Conservation (phyloP, 2,888 invertebrate species). For the Nudaria mundana region DNA sequence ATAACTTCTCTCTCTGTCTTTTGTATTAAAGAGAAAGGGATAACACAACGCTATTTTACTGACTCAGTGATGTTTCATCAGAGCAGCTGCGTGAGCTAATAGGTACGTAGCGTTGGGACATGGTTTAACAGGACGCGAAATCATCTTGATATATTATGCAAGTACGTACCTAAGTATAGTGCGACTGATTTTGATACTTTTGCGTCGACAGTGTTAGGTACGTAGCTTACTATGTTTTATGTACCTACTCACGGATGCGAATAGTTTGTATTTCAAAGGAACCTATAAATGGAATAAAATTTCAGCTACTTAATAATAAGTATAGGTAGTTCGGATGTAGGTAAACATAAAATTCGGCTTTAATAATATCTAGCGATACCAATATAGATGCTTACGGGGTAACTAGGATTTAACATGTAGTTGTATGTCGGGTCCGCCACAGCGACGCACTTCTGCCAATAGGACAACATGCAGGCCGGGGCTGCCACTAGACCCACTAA, state of each 20-base stretch:
- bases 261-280: too few relatives aligned
- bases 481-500: slow-evolving; percentile 94
- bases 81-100: not conserved
- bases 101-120: not conserved
- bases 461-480: slow-evolving; percentile 91
- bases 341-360: too few relatives aligned
- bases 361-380: not conserved
- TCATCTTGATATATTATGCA: too few relatives aligned
- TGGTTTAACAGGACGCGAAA: not conserved
- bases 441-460: slow-evolving; percentile 95
- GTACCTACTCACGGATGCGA: too few relatives aligned
- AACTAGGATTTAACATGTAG: slow-evolving; percentile 91
- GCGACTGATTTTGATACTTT: not conserved
- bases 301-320: too few relatives aligned
- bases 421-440: slow-evolving; percentile 95
- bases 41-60: not conserved
- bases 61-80: not conserved
- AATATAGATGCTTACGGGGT: slow-evolving; percentile 69
- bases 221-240: too few relatives aligned
- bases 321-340: too few relatives aligned
- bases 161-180: too few relatives aligned
- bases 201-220: too few relatives aligned
- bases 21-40: not conserved
- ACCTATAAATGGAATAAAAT: too few relatives aligned
- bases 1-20: not conserved